Base-by-base conservation (phyloP, 2,888 invertebrate genomes). In the Eucriotettix oculatus region DNA sequence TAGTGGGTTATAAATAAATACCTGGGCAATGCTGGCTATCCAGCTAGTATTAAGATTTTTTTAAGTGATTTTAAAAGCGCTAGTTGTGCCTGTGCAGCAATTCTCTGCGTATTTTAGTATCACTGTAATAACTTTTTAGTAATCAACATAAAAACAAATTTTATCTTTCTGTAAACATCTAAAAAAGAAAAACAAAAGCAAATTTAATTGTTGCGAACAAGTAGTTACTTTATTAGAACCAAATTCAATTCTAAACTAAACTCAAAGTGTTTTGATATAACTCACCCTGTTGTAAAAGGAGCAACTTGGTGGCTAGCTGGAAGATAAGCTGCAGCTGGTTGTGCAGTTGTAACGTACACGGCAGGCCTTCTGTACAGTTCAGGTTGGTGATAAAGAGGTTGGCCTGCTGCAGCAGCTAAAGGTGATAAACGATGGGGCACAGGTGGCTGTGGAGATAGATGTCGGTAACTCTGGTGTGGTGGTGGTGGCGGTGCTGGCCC, bases 311-410 rank as follows among this genome's bases (percentile, higher is more conserved):
- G 76, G 40, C 77, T 75, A 60, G 78, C 74, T 53, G 78, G 75
- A 66, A 77, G 71, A 68, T 76, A 76, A 41, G 78, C 77, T 58
- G 78, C 76, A 41, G 78, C 76, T 58, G 78, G 77, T 66, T 78
- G 80, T 53, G 76, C 75, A 56, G 80, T 79, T 57, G 85, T 83
- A 54, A 85, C 85, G 71, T 86, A 86, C 55, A 86, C 85, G 54
- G 83, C 80, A 41, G 65, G 68, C 55, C 81, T 81, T 16, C 81
- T 78, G 74, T 82, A 87, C 66, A 83, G 74, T 66, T 78, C 78
- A 57, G 81, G 78, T 69, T 84, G 81, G 67, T 81, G 80, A 69
- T 82, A 83, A 44, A 82, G 75, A 42, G 82, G 82, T 68, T 82
- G 82, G 9, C 80, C 80, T 63, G 75, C 74, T 52, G 68, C 68